phyloP scores from a whole-genome alignment of 2,797 vertebrate genomes.

The Tachyglossus aculeatus region DNA sequence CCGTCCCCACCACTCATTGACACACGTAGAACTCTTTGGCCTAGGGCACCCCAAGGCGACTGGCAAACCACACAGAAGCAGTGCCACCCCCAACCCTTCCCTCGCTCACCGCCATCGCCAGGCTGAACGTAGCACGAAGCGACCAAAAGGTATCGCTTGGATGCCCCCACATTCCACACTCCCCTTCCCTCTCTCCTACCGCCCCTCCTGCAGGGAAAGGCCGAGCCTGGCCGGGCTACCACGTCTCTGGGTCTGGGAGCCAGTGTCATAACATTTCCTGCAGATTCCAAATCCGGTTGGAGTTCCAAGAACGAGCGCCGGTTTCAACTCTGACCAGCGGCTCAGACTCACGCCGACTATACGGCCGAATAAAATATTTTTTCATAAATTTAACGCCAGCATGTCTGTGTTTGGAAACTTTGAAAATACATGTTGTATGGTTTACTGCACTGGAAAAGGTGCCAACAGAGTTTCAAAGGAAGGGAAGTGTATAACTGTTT shows the following conservation, averaged over 20 bases:
- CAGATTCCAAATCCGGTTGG: slow-evolving; percentile 63
- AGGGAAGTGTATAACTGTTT: slow-evolving; percentile 84
- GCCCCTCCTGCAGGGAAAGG: slow-evolving; percentile 17
- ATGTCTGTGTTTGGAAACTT: slow-evolving; percentile 82
- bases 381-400: slow-evolving; percentile 81
- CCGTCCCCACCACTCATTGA: background rate
- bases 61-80: slow-evolving; percentile 23
- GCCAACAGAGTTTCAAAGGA: slow-evolving; percentile 84
- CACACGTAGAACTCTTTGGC: slow-evolving; percentile 24
- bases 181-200: background rate
- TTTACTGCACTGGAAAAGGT: slow-evolving; percentile 83
- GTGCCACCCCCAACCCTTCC: slow-evolving; percentile 5
- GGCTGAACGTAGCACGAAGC: slow-evolving; percentile 17
- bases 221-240: slow-evolving; percentile 21
- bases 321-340: slow-evolving; percentile 75
- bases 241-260: slow-evolving; percentile 21
- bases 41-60: slow-evolving; percentile 18
- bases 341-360: slow-evolving; percentile 73
- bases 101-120: too few species aligned
- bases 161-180: slow-evolving; percentile 8
- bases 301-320: slow-evolving; percentile 63
- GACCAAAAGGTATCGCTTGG: slow-evolving; percentile 22
- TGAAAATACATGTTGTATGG: slow-evolving; percentile 84
- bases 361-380: slow-evolving; percentile 80
- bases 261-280: slow-evolving; percentile 40